These are phyloP conservation scores for Dynastes tityus DNA, from an alignment of 2,888 invertebrate genomes.

Conservation along the genomic window DNA sequence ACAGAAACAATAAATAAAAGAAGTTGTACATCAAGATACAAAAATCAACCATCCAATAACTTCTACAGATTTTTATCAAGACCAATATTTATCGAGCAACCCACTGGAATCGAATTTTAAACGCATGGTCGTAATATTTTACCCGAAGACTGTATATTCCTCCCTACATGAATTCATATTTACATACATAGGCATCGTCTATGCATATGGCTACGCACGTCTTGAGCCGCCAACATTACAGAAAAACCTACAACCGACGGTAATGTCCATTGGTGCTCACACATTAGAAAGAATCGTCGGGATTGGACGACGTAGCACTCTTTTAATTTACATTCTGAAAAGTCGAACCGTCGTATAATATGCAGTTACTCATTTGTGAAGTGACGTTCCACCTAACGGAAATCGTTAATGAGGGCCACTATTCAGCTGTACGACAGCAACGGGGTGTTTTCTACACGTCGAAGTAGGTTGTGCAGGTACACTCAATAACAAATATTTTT, in stretches of 20 bases:
- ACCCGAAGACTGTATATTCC: constrained; percentile 5
- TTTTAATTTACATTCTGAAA: constrained; percentile 67
- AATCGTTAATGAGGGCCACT: constrained; percentile 52
- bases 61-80: no score
- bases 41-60: no score
- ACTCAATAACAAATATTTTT: constrained; percentile 37
- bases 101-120: no score
- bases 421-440: constrained; percentile 54
- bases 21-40: no score
- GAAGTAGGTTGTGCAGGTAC: constrained; percentile 32
- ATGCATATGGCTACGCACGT: constrained; percentile 51
- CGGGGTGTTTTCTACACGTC: constrained; percentile 48
- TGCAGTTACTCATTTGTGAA: constrained; percentile 66
- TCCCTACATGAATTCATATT: background rate
- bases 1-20: no score
- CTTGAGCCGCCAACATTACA: constrained; percentile 45
- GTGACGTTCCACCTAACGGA: constrained; percentile 58
- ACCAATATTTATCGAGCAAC: no score
- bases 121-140: background rate
- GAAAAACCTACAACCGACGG: constrained; percentile 46
- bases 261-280: constrained; percentile 63
- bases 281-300: constrained; percentile 57
- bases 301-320: constrained; percentile 60
- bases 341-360: constrained; percentile 59
- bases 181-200: background rate